Base-by-base conservation (phyloP, 2,797 vertebrate genomes). In the Melanotaenia parkinsoni region DNA sequence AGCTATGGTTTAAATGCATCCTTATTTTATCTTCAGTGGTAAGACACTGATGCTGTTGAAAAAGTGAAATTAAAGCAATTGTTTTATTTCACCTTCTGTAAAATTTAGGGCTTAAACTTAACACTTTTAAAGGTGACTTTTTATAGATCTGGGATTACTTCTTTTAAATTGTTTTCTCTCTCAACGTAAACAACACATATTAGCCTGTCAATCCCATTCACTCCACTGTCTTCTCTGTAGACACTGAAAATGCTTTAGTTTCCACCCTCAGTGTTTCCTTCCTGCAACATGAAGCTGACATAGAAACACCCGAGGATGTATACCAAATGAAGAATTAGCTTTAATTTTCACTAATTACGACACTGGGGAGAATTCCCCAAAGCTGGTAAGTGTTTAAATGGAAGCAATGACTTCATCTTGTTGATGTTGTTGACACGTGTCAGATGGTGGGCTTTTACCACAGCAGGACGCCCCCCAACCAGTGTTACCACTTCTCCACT, bases 381-480 rank as follows among this genome's bases (percentile, higher is more conserved):
- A 74, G 56, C 51, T 37, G 5, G 53, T 68, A 70, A 77, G 38
- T 50, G 14, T 81, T 82, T 75, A 82, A 86, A 43, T 81, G 72
- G 50, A 80, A 69, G 59, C 28, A 51, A 73, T 92, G 86, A 93
- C 74, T 66, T 92, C 80, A 93, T 88, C 75, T 87, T 70, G 72
- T 83, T 79, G 64, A 77, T 85, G 75, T 58, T 84, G 73, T 73
- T 53, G 53, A 70, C 45, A 43, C 85, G 64, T 1, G 10, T 78
- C 11, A 59, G 74, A 69, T 68, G 77, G 74, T 70, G 82, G 77
- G 38, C 70, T 89, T 67, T 88, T 66, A 77, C 77, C 81, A 71
- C 81, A 79, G 80, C 26, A 20, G 79, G 85, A 79, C 63, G 63
- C 76, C 74, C 60, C 47, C 4, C 45, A 58, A 66, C 13, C 40